Evolutionary conservation across 2,113 vertebrate species (phyloP).

Genomic region (Microcebus jonahi): DNA sequence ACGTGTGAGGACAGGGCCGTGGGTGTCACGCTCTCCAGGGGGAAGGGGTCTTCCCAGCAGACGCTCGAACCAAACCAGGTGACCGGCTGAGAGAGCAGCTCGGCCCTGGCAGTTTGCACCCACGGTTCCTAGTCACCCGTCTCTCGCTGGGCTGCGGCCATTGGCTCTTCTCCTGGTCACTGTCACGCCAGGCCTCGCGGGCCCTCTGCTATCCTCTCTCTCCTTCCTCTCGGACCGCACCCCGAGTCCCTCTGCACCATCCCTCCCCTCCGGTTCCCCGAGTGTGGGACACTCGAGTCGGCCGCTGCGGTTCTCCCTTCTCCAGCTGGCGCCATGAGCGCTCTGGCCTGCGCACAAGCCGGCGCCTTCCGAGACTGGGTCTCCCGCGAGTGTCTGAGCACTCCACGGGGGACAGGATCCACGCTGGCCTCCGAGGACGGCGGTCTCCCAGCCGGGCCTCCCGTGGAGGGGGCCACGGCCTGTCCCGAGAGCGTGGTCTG

Average conservation of each 20-base stretch:
- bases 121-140: not conserved
- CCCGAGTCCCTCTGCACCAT: not conserved
- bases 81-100: not conserved
- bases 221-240: too few species aligned
- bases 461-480: not conserved
- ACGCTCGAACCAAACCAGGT: accelerated
- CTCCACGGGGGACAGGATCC: not conserved
- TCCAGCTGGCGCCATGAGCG: not conserved
- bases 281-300: not conserved
- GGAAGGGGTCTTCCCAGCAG: not conserved
- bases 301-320: accelerated
- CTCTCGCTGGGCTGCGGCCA: not conserved
- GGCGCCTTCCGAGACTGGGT: too few species aligned
- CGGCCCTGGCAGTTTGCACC: not conserved
- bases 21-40: not conserved
- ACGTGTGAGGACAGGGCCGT: not conserved
- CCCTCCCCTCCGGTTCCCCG: not conserved
- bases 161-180: not conserved
- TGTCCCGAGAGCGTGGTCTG: not conserved
- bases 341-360: not conserved
- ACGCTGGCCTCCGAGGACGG: not conserved
- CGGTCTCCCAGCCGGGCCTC: not conserved
- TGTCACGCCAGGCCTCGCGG: accelerated
- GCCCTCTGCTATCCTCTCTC: accelerated
- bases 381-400: not conserved